Percentiles rank a stretch among this genome's conserved stretches.
phyloP scores from a whole-genome alignment of 2,113 vertebrate genomes.

The Halcyon malimbica region DNA sequence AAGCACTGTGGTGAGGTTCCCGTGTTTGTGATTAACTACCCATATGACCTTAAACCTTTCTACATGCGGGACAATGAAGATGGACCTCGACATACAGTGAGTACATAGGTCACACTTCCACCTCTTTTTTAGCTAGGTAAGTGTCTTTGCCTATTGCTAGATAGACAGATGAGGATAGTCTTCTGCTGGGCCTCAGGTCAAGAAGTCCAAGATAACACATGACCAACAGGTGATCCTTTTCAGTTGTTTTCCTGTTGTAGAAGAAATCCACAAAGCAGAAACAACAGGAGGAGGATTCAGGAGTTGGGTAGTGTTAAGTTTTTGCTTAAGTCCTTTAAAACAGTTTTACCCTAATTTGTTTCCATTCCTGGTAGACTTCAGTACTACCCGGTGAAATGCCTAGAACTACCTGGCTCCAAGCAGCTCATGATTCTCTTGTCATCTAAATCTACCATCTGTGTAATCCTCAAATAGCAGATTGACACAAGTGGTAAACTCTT shows the following conservation, averaged over 20 bases:
- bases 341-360: background rate
- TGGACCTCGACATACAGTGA: constrained; percentile 84
- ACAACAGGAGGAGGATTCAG: background rate
- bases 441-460: background rate
- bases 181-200: background rate
- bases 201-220: background rate
- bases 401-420: background rate
- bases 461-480: background rate
- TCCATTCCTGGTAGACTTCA: background rate
- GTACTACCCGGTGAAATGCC: background rate
- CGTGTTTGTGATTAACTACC: constrained; percentile 93
- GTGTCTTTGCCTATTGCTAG: background rate
- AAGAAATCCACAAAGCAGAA: background rate
- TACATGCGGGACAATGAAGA: constrained; percentile 94
- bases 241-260: background rate
- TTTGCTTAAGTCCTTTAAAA: background rate
- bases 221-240: background rate
- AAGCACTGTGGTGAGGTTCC: constrained; percentile 89
- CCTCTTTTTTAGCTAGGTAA: background rate
- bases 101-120: background rate
- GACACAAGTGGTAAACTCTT: background rate
- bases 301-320: background rate
- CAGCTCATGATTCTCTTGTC: background rate
- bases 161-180: background rate
- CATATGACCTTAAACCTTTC: constrained; percentile 92